Evolutionary conservation across 23 tunicate genomes (phyloP).

Genomic region (Corella eumyota): DNA sequence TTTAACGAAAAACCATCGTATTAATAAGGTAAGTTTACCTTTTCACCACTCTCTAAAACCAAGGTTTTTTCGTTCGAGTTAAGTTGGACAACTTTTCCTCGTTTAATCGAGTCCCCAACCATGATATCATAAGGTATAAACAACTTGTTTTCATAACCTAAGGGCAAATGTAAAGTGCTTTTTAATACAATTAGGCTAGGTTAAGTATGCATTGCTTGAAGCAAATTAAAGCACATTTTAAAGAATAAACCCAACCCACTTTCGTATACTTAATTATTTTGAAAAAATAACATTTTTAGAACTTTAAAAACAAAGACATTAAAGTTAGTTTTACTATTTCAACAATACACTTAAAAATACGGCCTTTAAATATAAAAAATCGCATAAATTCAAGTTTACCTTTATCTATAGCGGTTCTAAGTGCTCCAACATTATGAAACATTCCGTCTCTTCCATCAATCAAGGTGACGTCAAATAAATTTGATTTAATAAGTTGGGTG

Average conservation of each 20-base stretch:
- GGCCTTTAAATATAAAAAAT: not conserved
- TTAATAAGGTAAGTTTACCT: constrained; percentile 4
- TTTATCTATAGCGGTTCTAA: constrained; percentile 39
- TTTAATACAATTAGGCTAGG: too few relatives aligned
- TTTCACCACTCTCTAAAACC: constrained; percentile 33
- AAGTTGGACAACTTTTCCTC: constrained; percentile 29
- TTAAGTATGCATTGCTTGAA: too few relatives aligned
- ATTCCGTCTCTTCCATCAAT: constrained; percentile 66
- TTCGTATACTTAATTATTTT: too few relatives aligned
- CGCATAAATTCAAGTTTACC: too few relatives aligned
- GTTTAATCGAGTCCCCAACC: constrained; percentile 37
- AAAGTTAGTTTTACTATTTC: too few relatives aligned
- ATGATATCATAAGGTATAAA: constrained; percentile 36
- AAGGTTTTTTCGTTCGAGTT: constrained; percentile 40
- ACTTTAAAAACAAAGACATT: too few relatives aligned
- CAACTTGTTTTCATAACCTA: constrained; percentile 40
- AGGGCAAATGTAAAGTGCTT: too few relatives aligned
- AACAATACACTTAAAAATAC: constrained; percentile 1
- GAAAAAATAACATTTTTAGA: too few relatives aligned
- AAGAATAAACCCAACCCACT: too few relatives aligned
- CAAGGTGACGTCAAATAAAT: constrained; percentile 46
- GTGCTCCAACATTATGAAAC: constrained; percentile 75
- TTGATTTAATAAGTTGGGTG: constrained; percentile 5
- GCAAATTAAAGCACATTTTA: too few relatives aligned
- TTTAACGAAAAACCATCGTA: too few relatives aligned